Percentiles rank a stretch among this genome's conserved stretches.
phyloP scores from a whole-genome alignment of 2,113 vertebrate species.

The Phylloscopus whistleri region DNA sequence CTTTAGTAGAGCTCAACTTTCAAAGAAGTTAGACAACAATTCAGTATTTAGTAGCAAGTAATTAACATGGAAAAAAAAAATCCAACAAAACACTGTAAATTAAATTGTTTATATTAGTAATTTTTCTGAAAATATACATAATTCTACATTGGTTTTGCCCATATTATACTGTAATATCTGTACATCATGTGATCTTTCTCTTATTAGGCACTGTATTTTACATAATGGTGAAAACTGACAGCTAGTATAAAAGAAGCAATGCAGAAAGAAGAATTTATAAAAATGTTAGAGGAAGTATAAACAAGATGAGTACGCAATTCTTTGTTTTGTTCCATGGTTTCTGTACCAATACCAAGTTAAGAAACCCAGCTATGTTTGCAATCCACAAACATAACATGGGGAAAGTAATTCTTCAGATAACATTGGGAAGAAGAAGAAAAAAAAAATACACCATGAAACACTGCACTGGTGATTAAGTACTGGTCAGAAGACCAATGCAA shows the following conservation, averaged over 20 bases:
- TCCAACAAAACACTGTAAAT: neutral
- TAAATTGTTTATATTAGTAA: neutral
- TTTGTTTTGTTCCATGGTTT: neutral
- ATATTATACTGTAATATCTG: no score
- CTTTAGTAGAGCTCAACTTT: neutral
- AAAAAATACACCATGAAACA: neutral
- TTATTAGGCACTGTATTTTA: neutral
- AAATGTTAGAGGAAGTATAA: neutral
- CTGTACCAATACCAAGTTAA: neutral
- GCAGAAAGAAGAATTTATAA: neutral
- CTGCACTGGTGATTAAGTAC: neutral
- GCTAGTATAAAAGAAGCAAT: neutral
- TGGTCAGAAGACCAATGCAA: neutral
- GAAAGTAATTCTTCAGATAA: neutral
- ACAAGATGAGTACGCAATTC: neutral
- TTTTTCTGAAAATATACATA: neutral
- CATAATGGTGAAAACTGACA: neutral
- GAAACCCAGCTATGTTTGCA: neutral
- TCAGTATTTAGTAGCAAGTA: neutral
- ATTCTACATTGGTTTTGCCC: neutral
- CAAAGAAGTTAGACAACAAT: neutral
- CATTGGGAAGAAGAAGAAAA: neutral
- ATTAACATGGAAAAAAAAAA: neutral
- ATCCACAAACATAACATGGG: neutral
- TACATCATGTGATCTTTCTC: neutral